These are phyloP conservation scores for Aldrovandia affinis DNA, from an alignment of 2,797 vertebrate genomes.

Conservation along the genomic window DNA sequence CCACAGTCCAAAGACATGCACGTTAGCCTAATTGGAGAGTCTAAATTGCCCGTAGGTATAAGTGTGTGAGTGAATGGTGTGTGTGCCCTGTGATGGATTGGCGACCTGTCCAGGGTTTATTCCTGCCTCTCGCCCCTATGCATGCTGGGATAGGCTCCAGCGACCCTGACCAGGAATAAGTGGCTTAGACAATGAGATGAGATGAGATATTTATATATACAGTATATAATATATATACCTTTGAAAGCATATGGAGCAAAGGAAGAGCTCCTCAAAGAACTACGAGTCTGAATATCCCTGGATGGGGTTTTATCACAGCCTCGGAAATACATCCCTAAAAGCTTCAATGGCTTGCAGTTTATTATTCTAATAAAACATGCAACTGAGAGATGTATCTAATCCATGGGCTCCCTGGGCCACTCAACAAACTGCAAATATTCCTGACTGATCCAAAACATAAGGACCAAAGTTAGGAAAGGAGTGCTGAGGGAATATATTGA, in stretches of 20 bases:
- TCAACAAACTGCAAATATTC: neutral
- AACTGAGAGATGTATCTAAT: neutral
- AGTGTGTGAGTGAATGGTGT: no score
- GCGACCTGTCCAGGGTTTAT: no score
- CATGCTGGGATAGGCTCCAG: no score
- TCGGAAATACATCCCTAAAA: neutral
- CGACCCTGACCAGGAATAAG: no score
- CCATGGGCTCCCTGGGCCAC: neutral
- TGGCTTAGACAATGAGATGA: no score
- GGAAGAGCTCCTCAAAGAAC: conserved; percentile 18
- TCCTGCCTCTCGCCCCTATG: no score
- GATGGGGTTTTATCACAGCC: conserved; percentile 10
- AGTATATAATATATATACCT: no score
- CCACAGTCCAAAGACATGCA: no score
- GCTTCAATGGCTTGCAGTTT: neutral
- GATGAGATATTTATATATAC: no score
- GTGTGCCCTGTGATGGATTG: no score
- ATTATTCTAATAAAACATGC: neutral
- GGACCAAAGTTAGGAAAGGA: neutral
- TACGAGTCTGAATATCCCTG: neutral
- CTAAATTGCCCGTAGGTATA: no score
- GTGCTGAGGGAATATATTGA: neutral
- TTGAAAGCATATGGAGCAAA: neutral
- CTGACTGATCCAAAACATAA: neutral
- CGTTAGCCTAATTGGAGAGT: no score